phyloP scores from a whole-genome alignment of 2,888 invertebrate genomes.

The Criorhina ranunculi region DNA sequence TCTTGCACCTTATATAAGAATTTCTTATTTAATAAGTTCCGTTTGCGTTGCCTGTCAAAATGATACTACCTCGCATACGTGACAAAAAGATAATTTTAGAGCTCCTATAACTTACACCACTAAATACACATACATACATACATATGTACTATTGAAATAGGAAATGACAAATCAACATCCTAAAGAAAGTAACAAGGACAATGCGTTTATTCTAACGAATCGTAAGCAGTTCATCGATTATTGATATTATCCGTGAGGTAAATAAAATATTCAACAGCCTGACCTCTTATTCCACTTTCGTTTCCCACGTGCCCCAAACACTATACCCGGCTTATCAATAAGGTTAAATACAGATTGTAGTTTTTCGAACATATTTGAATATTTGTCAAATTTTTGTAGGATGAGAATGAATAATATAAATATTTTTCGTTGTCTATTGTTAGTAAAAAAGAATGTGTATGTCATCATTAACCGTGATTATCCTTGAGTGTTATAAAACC shows the following conservation, averaged over 20 bases:
- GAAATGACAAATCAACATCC: conserved; percentile 56
- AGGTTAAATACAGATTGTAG: conserved; percentile 27
- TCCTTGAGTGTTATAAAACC: not conserved
- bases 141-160: conserved; percentile 6
- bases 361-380: not conserved
- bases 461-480: conserved; percentile 6
- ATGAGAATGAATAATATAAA: conserved; percentile 9
- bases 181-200: conserved; percentile 55
- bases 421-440: conserved; percentile 4
- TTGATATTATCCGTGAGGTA: conserved; percentile 51
- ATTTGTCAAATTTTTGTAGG: not conserved
- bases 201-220: conserved; percentile 50
- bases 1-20: not conserved
- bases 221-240: conserved; percentile 66
- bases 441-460: conserved; percentile 1
- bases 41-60: conserved; percentile 33
- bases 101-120: conserved; percentile 16
- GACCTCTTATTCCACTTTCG: conserved; percentile 31
- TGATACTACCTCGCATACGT: conserved; percentile 24
- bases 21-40: conserved; percentile 19
- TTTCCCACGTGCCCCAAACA: conserved; percentile 28
- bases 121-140: conserved; percentile 15
- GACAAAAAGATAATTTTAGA: conserved; percentile 23
- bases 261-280: conserved; percentile 68
- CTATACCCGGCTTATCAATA: conserved; percentile 28